phyloP scores from a whole-genome alignment of 53 echinoderm and acorn worm species.

The Echinometra lucunter region DNA sequence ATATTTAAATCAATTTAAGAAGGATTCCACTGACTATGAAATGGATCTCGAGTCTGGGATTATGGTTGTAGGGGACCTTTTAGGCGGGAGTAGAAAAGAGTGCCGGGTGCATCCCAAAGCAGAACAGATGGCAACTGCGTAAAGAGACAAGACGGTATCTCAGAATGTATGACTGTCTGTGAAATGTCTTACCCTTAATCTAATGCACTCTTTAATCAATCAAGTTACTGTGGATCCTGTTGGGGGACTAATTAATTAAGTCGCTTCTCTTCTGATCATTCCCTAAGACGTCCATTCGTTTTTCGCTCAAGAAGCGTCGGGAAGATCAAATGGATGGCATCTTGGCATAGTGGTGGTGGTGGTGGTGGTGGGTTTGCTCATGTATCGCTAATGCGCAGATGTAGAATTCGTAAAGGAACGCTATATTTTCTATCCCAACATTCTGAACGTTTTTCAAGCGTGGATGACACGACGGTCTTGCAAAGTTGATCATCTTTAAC shows the following conservation, averaged over 20 bases:
- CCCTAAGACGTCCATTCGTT: constrained; percentile 31
- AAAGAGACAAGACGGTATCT: constrained; percentile 38
- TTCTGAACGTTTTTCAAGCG: constrained; percentile 26
- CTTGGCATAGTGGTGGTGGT: background rate
- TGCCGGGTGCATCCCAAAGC: constrained; percentile 26
- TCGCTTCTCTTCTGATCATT: constrained; percentile 39
- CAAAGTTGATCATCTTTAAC: constrained; percentile 49
- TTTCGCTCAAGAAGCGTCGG: constrained; percentile 47
- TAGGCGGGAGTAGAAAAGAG: constrained; percentile 27
- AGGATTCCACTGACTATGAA: background rate
- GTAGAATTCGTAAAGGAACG: constrained; percentile 52
- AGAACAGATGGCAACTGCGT: constrained; percentile 42
- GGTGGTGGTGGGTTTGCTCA: constrained; percentile 47
- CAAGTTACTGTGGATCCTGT: constrained; percentile 61
- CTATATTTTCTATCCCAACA: constrained; percentile 14
- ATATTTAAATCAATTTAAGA: constrained; percentile 47
- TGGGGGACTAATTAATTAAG: constrained; percentile 66
- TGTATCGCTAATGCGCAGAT: constrained; percentile 50
- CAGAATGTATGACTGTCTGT: constrained; percentile 50
- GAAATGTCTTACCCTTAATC: constrained; percentile 69
- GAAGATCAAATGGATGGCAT: constrained; percentile 48
- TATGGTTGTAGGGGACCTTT: constrained; percentile 23
- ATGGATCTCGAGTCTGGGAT: background rate
- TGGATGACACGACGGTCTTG: constrained; percentile 31
- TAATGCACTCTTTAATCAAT: constrained; percentile 68